These are phyloP conservation scores for Rhinolophus ferrumequinum DNA, from an alignment of 2,113 vertebrate genomes.

Conservation along the genomic window DNA sequence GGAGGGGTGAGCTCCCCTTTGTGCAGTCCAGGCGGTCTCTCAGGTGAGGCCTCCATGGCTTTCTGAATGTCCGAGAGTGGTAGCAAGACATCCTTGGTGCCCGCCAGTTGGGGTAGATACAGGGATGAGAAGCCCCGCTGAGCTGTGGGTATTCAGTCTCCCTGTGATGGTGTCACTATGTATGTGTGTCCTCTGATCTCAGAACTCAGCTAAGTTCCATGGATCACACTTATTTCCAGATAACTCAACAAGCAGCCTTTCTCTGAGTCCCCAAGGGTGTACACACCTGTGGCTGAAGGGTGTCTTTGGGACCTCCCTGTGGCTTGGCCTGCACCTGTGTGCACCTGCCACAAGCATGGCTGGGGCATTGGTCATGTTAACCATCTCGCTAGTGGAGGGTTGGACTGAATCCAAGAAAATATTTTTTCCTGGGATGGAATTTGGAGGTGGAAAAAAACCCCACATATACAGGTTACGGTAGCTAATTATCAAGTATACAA, in stretches of 20 bases:
- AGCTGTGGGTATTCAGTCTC: accelerated
- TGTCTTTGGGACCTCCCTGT: background rate
- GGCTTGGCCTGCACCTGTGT: background rate
- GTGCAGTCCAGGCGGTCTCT: accelerated
- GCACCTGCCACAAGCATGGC: accelerated
- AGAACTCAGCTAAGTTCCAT: background rate
- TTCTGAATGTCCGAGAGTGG: accelerated
- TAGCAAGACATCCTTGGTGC: accelerated
- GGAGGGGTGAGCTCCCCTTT: accelerated
- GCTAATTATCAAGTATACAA: accelerated
- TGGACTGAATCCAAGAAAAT: background rate
- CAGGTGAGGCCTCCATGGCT: accelerated
- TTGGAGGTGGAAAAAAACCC: background rate
- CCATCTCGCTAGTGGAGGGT: background rate
- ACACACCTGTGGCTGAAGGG: background rate
- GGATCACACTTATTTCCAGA: background rate
- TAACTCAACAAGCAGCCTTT: background rate
- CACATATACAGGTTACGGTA: background rate
- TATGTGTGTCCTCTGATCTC: background rate
- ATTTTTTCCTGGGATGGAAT: background rate
- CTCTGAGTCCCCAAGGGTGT: accelerated
- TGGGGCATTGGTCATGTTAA: accelerated
- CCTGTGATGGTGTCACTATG: accelerated
- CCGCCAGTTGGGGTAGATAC: accelerated
- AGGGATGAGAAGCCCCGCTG: background rate